Base-by-base conservation (phyloP, 2,888 invertebrate species). In the Sycophila texana region DNA sequence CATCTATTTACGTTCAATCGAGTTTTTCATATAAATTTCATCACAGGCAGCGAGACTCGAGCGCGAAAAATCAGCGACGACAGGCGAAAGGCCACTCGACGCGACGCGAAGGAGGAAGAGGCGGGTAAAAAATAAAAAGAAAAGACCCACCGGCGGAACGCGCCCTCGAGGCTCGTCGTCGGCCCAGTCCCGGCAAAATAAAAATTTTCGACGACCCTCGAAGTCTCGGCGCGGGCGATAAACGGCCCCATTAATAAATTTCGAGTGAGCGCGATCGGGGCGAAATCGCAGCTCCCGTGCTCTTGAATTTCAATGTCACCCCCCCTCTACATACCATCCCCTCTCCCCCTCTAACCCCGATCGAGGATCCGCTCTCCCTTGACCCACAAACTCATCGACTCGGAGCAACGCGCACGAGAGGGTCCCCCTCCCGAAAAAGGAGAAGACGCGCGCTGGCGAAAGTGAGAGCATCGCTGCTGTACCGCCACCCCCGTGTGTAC, bases 341-440 rank as follows among this genome's bases (percentile, higher is more conserved):
- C 49, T 4, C 72, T 68, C 20, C n/a, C 20, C 22, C 67, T 20
- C 51, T 57, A 47, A 49, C 55, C 68, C 57, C 74, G 18, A 70
- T 79, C 63, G 53, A 57, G 70, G 71, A 58, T 76, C 68, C 74
- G 26, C n/a, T 76, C 73, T 79, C 79, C 81, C 79, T 81, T 79
- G 79, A 81, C 81, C 81, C 74, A 81, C 67, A 81, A 81, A 81
- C 71, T 81, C 79, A 81, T 70, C 79, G 81, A 79, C 81, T 76
- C 81, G 74, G 57, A 57, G 7, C 67, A n/a, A 70, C 55, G 20
- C 39, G 39, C 60, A 49, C 22, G 49, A 61, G 65, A 30, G 5
- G 22, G 22, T 22, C n/a, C 26, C 30, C 63, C 39, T 39, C n/a
- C 63, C 63, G 63, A 63, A 65, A 30, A 18, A 51, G 65, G 30